Base-by-base conservation (phyloP, 2,113 vertebrate genomes). In the Oryzias melastigma region DNA sequence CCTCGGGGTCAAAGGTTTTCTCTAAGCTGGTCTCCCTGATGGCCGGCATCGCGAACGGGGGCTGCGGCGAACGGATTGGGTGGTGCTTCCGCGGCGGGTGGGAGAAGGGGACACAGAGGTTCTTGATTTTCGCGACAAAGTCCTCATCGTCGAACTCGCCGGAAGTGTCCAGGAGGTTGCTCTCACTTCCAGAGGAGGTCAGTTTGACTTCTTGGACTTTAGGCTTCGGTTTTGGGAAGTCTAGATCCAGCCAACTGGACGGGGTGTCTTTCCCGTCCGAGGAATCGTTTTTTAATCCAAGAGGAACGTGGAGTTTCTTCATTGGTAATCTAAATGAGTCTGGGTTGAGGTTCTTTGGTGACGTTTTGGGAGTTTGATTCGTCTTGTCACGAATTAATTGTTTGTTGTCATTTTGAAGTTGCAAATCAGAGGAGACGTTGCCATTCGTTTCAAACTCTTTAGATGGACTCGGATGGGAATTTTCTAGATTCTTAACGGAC, bases 21-120 rank as follows among this genome's bases (percentile, higher is more conserved):
- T 98, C 96, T 8, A 93, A 88, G 54, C 86, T 90, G 81, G 93
- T 95, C 78, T 98, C 96, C 3, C 88, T 94, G 73, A 98, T 98
- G 1, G 95, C 93, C 4, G 96, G 96, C 93, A 98, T 91, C 16
- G 89, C 95, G 0, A 94, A 97, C 14, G 92, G 90, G 4, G 94
- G 95, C 41, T 92, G 87, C 2, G 93, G 90, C 0, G 88, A 84
- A 61, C 94, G 92, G 0, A 93, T 88, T 52, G 86, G 65, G 66
- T 91, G 94, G 85, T 94, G 95, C 71, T 93, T 97, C 50, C 94
- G 96, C 50, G 93, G 93, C 1, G 95, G 95, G 52, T 95, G 69
- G 47, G 91, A 92, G 62, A 95, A 87, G 0, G 92, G 87, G 17
- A 91, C 91, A 3, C 96, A 95, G 16, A 94, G 90, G 14, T 93